phyloP scores from a whole-genome alignment of 1,140 invertebrate genomes.

The Rhopalosiphum padi region DNA sequence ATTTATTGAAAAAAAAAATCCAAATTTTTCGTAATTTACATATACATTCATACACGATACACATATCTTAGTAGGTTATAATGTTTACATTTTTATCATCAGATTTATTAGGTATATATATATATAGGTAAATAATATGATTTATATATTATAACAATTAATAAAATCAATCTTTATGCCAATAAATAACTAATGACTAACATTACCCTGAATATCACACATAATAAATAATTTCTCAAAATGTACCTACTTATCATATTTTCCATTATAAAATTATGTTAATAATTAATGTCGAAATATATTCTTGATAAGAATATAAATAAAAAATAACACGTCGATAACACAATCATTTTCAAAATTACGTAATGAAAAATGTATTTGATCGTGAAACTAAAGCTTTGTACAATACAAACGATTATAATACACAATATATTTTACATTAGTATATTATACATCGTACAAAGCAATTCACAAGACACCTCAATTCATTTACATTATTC shows the following conservation, averaged over 20 bases:
- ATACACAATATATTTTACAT: not conserved
- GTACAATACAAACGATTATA: not conserved
- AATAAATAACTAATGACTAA: not conserved
- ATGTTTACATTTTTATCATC: not conserved
- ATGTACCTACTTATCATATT: not conserved
- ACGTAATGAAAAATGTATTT: not conserved
- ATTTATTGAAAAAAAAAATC: not conserved
- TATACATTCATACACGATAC: not conserved
- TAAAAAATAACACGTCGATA: not conserved
- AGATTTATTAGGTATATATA: not conserved
- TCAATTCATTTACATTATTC: not conserved
- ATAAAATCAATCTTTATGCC: not conserved
- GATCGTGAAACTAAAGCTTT: not conserved
- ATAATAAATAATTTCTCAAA: not conserved
- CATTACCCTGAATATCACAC: not conserved
- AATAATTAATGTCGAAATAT: not conserved
- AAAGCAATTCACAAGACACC: not conserved
- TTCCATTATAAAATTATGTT: not conserved
- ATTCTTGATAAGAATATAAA: not conserved
- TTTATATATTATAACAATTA: not conserved
- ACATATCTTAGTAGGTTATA: not conserved
- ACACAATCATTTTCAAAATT: not conserved
- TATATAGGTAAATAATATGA: not conserved
- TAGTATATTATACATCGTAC: not conserved
- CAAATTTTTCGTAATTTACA: not conserved